Percentiles rank a stretch among this genome's conserved stretches.
phyloP scores from a whole-genome alignment of 2,113 vertebrate species.

The Hypomesus transpacificus region DNA sequence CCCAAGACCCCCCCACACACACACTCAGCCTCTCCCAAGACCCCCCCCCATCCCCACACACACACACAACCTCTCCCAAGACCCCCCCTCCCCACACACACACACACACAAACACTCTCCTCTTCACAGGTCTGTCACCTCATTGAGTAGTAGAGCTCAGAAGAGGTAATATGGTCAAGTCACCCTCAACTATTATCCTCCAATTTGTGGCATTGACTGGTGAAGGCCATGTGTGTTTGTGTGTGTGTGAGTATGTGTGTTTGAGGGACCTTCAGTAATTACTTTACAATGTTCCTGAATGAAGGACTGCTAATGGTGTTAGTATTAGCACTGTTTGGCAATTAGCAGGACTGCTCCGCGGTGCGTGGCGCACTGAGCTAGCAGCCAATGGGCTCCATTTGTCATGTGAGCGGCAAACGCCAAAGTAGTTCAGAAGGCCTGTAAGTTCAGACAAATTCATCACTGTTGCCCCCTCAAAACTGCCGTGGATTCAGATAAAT shows the following conservation, averaged over 20 bases:
- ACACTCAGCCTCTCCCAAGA: too few species aligned
- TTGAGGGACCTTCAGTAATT: neutral
- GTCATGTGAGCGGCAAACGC: neutral
- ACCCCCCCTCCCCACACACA: too few species aligned
- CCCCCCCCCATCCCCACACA: too few species aligned
- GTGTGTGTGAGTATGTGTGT: neutral
- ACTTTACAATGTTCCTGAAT: neutral
- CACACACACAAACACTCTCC: neutral
- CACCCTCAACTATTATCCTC: neutral
- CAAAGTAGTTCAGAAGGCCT: too few species aligned
- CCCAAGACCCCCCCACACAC: too few species aligned
- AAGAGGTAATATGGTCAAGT: constrained; percentile 1
- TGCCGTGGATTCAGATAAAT: too few species aligned
- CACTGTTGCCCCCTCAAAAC: too few species aligned
- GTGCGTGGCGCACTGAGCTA: neutral
- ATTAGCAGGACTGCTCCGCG: constrained; percentile 1
- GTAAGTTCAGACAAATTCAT: too few species aligned
- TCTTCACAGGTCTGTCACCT: neutral
- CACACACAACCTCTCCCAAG: too few species aligned
- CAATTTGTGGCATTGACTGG: neutral
- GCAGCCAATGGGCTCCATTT: constrained; percentile 1
- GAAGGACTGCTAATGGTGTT: neutral
- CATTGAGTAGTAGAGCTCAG: neutral
- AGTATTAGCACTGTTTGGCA: constrained; percentile 4
- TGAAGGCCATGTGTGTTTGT: neutral